Evolutionary conservation across 2,797 vertebrate genomes (phyloP).

Genomic region (Botia almorhae): DNA sequence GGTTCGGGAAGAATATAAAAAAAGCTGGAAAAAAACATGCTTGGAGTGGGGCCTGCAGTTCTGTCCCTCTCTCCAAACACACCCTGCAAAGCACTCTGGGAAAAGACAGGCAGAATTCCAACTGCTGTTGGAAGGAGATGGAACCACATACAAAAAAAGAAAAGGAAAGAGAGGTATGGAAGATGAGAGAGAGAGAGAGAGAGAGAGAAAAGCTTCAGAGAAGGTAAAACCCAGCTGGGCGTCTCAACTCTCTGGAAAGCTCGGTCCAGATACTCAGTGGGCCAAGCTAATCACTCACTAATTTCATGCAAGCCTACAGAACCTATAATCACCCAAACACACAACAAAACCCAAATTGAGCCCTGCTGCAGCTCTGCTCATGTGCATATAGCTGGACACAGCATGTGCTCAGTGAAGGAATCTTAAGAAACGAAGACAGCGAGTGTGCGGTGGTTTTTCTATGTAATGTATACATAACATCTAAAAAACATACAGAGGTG

Average conservation of each 20-base stretch:
- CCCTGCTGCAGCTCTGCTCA: constrained; percentile 70
- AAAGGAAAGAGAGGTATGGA: constrained; percentile 9
- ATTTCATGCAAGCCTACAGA: constrained; percentile 65
- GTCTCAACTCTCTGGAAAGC: constrained; percentile 11
- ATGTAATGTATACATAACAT: background rate
- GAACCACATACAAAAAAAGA: constrained; percentile 3
- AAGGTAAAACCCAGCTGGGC: constrained; percentile 64
- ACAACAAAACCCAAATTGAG: constrained; percentile 75
- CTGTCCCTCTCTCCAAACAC: constrained; percentile 1
- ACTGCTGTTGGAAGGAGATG: constrained; percentile 20
- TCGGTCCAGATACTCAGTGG: constrained; percentile 59
- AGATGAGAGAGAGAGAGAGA: background rate
- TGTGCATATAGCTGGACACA: constrained; percentile 28
- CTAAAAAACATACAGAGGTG: background rate
- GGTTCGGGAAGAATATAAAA: constrained; percentile 27
- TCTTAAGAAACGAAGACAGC: constrained; percentile 17
- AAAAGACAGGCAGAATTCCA: constrained; percentile 8
- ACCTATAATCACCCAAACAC: constrained; percentile 70
- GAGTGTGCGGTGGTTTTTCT: background rate
- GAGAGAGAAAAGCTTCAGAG: background rate
- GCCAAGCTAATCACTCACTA: constrained; percentile 71
- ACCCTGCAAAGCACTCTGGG: constrained; percentile 2
- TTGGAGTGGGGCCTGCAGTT: background rate
- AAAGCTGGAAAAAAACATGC: background rate
- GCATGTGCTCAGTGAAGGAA: constrained; percentile 18